Percentiles rank a stretch among this genome's conserved stretches.
Evolutionary conservation across 2,797 vertebrate species (phyloP).

Genomic region (Nyctalus aviator): DNA sequence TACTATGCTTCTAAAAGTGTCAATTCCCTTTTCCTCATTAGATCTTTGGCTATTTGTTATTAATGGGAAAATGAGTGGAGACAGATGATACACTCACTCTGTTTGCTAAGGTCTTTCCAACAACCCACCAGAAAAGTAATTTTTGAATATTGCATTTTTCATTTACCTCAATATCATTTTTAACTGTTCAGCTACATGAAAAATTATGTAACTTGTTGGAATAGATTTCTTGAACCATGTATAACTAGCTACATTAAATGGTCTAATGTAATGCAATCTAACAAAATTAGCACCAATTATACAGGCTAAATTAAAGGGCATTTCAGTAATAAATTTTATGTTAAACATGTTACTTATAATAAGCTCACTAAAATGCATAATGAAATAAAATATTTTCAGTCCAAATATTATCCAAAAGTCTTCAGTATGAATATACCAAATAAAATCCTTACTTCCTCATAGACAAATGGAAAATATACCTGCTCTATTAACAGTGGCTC

Average conservation of each 20-base stretch:
- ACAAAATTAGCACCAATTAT: constrained; percentile 91
- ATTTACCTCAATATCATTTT: constrained; percentile 81
- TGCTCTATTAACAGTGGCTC: background rate
- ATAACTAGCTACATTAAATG: constrained; percentile 87
- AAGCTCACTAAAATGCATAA: constrained; percentile 86
- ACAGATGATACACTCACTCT: constrained; percentile 77
- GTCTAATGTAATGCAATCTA: constrained; percentile 90
- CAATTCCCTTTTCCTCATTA: constrained; percentile 72
- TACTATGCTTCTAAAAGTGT: constrained; percentile 75
- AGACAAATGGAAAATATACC: constrained; percentile 29
- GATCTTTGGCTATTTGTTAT: constrained; percentile 80
- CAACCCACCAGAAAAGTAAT: constrained; percentile 83
- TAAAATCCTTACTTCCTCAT: background rate
- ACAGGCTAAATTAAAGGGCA: constrained; percentile 90
- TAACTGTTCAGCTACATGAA: constrained; percentile 85
- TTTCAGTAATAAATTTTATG: constrained; percentile 91
- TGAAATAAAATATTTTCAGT: constrained; percentile 87
- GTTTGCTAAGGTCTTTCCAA: constrained; percentile 69
- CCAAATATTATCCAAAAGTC: constrained; percentile 77
- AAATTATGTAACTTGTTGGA: constrained; percentile 89
- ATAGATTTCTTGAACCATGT: constrained; percentile 89
- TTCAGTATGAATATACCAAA: constrained; percentile 22
- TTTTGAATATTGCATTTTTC: constrained; percentile 84
- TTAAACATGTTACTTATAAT: constrained; percentile 90
- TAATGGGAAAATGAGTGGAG: constrained; percentile 76